Evolutionary conservation across 2,113 vertebrate genomes (phyloP), one percentile per base, ranked within the genome.

Genomic region (Thinocorus orbignyianus): DNA sequence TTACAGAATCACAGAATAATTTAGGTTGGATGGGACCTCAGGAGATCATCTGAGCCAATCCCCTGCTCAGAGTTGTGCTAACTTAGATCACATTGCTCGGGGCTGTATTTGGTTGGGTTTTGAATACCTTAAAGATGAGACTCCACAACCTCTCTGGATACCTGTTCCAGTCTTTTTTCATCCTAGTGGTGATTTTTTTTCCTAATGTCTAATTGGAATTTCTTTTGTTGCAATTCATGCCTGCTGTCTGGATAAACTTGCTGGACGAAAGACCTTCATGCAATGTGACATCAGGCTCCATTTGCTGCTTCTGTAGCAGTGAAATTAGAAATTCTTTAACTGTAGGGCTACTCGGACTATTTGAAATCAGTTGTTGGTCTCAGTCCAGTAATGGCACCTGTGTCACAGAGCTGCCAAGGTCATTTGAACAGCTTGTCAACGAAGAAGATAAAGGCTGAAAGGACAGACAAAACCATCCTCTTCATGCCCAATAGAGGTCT

Each of bases 301-400:
- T 66, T 91, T 80, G 41, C n/a, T 92, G 7, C 19, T 4, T 86
- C 41, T 62, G 33, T 65, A 52, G 17, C 3, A 10, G 28, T 82
- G 68, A 68, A 83, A 49, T n/a, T 54, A 60, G 46, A 83, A 86
- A 37, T 90, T 79, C 52, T 81, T 85, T 79, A 69, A 69, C 44
- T 39, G 16, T 52, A 51, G 49, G 54, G 30, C 51, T 55, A 41
- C 64, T 92, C 68, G 41, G 64, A 37, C 51, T 84, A 26, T 72
- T 60, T 70, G 88, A 92, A 96, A 78, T 86, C 57, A 90, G 20
- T 58, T 88, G 35, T 28, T 92, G 78, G 54, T 90, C 51, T 93
- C 85, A 78, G 71, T 81, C 87, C 82, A 84, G 9, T 19, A 68
- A 51, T 49, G 46, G 60, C 82, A 96, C 64, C 72, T 90, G 72